Evolutionary conservation across 2,888 invertebrate species (phyloP).

Genomic region (Eupithecia subumbrata): DNA sequence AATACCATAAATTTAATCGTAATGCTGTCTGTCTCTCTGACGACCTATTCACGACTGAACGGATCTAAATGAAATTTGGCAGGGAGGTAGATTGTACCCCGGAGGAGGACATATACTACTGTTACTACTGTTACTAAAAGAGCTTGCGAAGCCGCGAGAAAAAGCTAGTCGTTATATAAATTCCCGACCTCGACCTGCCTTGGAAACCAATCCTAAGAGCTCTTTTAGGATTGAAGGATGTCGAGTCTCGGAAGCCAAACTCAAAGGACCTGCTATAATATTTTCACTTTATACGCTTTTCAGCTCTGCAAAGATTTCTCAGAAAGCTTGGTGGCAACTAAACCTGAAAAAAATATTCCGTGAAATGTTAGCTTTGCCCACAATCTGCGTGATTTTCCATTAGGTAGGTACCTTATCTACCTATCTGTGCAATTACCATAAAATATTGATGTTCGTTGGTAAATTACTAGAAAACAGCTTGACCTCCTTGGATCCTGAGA

Average conservation of each 20-base stretch:
- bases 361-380: background rate
- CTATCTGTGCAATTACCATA: no score
- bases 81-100: background rate
- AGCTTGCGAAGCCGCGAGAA: background rate
- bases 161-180: background rate
- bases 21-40: background rate
- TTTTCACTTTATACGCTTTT: background rate
- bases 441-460: no score
- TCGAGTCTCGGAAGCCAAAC: background rate
- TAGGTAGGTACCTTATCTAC: background rate
- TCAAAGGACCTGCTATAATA: background rate
- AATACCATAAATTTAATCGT: background rate
- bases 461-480: no score
- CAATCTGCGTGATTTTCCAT: background rate
- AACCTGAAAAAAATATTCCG: background rate
- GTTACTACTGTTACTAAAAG: no score
- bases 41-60: background rate
- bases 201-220: background rate
- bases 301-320: background rate
- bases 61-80: background rate
- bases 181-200: background rate
- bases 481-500: background rate
- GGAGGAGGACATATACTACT: background rate
- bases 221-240: background rate
- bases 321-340: background rate